Evolutionary conservation across 2,888 invertebrate species (phyloP), one percentile per base, ranked within the genome.

Genomic region (Ptilodon capucinus): DNA sequence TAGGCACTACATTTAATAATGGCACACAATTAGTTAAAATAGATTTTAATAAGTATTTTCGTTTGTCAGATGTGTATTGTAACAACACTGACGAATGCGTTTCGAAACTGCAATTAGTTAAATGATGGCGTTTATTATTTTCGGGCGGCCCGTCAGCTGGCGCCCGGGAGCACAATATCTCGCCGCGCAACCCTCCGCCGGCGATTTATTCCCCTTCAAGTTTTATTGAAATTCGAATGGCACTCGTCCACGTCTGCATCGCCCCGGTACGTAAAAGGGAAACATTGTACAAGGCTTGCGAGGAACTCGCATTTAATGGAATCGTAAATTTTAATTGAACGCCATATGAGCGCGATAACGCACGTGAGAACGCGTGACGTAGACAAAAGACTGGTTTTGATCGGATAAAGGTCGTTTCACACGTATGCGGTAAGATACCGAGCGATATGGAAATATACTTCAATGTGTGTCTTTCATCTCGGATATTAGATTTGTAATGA

Each of bases 151-250:
- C 71, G 79, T 76, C 83, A 84, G 81, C 79, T 81, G 81, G 64
- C 14, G 17, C 9, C 13, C 60, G 54, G 62, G 68, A 68, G 69
- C 61, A 79, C 74, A 80, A 79, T 81, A 77, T 69, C 65, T 60
- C 56, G 54, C 40, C 46, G 35, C 42, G 60, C 66, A 48, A 50
- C 69, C 70, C 65, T 64, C 70, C 54, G 62, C 60, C 71, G 53
- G 64, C 71, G 74, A 79, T 81, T 83, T 84, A 79, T 82, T 83
- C 77, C 80, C 81, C 81, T 80, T 81, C 74, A 77, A 82, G 68
- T 82, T 84, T 84, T 84, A 86, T 86, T 86, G 82, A 85, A 84
- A 81, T 81, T 78, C 74, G 77, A 81, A 83, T 77, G 66, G 73
- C 70, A 59, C 70, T 74, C 71, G 74, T 60, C 55, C 54, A 47